Evolutionary conservation across 2,888 invertebrate species (phyloP).

Genomic region (Aethes cnicana): DNA sequence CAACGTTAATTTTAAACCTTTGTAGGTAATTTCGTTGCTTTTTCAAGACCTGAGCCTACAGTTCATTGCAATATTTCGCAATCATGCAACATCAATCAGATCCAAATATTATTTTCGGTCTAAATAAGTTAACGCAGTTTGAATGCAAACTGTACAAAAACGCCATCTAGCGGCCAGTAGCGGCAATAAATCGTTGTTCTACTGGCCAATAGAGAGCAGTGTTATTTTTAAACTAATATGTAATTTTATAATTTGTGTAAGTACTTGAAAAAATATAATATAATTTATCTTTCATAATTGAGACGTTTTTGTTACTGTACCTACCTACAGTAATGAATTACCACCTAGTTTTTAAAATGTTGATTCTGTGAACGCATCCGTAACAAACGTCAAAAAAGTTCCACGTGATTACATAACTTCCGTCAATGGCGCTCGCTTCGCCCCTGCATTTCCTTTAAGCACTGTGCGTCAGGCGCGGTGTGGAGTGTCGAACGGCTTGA

Average conservation of each 20-base stretch:
- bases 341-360: not conserved
- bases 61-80: no score
- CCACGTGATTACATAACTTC: conserved; percentile 74
- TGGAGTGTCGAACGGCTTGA: conserved; percentile 65
- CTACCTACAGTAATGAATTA: not conserved
- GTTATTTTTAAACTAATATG: not conserved
- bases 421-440: conserved; percentile 62
- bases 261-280: no score
- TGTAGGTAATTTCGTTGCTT: no score
- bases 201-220: not conserved
- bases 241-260: not conserved
- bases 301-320: no score
- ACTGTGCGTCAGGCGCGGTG: conserved; percentile 77
- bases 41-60: no score
- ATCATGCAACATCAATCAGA: no score
- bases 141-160: not conserved
- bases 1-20: no score
- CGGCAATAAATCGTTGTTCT: not conserved
- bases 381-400: conserved; percentile 44
- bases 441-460: conserved; percentile 66
- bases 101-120: no score
- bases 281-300: no score
- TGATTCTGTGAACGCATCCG: conserved; percentile 20
- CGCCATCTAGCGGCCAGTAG: not conserved
- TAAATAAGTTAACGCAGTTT: no score